Conservation (phyloP, 2,888 invertebrate species). For the Rotaria socialis region DNA sequence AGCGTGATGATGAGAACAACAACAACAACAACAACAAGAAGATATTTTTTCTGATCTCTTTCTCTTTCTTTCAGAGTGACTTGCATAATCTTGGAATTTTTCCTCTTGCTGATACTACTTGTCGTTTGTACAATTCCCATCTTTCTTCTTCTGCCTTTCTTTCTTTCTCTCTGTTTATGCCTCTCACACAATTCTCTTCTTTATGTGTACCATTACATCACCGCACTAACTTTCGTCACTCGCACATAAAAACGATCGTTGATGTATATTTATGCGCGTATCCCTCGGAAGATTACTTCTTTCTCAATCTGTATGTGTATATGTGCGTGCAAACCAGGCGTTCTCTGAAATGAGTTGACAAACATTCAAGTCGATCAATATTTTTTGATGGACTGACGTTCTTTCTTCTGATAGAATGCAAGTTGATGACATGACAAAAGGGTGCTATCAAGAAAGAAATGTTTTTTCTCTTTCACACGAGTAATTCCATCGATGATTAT, state of each 20-base stretch:
- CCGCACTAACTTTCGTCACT: constrained; percentile 32
- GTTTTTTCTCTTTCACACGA: background rate
- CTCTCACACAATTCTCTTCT: constrained; percentile 16
- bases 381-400: background rate
- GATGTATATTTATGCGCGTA: background rate
- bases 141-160: background rate
- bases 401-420: background rate
- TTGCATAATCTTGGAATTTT: constrained; percentile 30
- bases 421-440: background rate
- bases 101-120: background rate
- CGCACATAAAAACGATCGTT: constrained; percentile 4
- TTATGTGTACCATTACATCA: background rate
- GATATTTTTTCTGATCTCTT: constrained; percentile 14
- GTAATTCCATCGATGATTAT: background rate
- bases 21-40: constrained; percentile 8
- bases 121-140: background rate
- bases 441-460: background rate
- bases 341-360: background rate
- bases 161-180: background rate
- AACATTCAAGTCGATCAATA: constrained; percentile 33
- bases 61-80: constrained; percentile 22
- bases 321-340: background rate
- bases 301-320: background rate
- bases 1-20: constrained; percentile 24
- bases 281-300: background rate